A percentile compares a stretch with the other conserved stretches of the same genome.
Evolutionary conservation across 2,797 vertebrate genomes (phyloP).

Genomic region (Tachyglossus aculeatus): DNA sequence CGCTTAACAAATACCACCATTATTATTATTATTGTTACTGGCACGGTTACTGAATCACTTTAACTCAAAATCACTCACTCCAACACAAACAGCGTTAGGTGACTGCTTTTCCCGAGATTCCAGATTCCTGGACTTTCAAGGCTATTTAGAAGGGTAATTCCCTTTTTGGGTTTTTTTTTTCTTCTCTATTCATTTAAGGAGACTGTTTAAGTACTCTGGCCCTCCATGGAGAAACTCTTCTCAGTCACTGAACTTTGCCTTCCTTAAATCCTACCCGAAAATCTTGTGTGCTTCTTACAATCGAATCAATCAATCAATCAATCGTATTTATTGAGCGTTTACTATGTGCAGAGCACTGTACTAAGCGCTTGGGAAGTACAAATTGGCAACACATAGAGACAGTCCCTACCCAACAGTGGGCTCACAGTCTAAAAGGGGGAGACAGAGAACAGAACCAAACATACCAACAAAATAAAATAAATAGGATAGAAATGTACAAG

Average conservation of each 20-base stretch:
- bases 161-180: conserved; percentile 6
- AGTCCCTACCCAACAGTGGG: too few relatives aligned
- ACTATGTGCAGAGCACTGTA: too few relatives aligned
- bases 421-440: too few relatives aligned
- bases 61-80: neutral
- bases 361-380: too few relatives aligned
- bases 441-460: too few relatives aligned
- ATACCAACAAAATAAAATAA: too few relatives aligned
- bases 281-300: neutral
- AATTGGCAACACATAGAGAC: too few relatives aligned
- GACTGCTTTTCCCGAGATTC: neutral
- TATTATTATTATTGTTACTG: conserved; percentile 20
- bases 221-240: neutral
- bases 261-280: neutral
- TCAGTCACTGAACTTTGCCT: neutral
- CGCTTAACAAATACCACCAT: too few relatives aligned
- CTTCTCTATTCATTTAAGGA: conserved; percentile 11
- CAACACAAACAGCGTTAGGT: neutral
- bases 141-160: neutral
- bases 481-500: too few relatives aligned
- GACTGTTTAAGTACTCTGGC: conserved; percentile 2
- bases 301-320: too few relatives aligned
- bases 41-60: neutral
- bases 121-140: neutral
- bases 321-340: too few relatives aligned